Percentiles rank a stretch among this genome's conserved stretches.
phyloP scores from a whole-genome alignment of 2,113 vertebrate species.

The Mohoua ochrocephala region DNA sequence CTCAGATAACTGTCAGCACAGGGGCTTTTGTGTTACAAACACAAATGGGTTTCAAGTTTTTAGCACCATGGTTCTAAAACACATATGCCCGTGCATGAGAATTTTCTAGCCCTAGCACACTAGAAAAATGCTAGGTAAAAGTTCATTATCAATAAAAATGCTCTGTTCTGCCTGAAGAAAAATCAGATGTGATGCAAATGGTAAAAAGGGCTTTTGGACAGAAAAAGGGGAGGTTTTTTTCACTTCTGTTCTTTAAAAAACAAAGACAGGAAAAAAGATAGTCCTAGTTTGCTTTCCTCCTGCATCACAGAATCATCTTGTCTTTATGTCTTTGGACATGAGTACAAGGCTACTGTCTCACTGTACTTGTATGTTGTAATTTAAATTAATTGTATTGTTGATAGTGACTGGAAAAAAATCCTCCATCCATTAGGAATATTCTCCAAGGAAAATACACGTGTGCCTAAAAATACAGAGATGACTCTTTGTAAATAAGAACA shows the following conservation, averaged over 20 bases:
- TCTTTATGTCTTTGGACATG: not conserved
- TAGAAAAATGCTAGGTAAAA: not conserved
- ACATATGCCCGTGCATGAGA: not conserved
- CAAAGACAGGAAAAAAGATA: not conserved
- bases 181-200: not conserved
- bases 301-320: not conserved
- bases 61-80: not conserved
- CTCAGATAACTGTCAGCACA: not conserved
- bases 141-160: not conserved
- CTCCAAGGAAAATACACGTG: slow-evolving; percentile 74
- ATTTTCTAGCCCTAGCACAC: not conserved
- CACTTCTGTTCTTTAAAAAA: not conserved
- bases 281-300: not conserved
- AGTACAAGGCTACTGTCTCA: not conserved
- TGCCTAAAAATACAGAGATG: slow-evolving; percentile 54
- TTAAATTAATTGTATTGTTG: slow-evolving; percentile 66
- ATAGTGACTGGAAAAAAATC: slow-evolving; percentile 66
- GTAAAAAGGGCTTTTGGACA: not conserved
- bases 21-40: not conserved
- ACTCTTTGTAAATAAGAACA: not conserved
- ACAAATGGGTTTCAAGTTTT: not conserved
- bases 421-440: slow-evolving; percentile 66
- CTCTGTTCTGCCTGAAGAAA: not conserved
- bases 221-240: not conserved
- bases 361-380: slow-evolving; percentile 75